Evolutionary conservation across 2,797 vertebrate genomes (phyloP), one percentile per base, ranked within the genome.

Genomic region (Phyllotis vaccarum): DNA sequence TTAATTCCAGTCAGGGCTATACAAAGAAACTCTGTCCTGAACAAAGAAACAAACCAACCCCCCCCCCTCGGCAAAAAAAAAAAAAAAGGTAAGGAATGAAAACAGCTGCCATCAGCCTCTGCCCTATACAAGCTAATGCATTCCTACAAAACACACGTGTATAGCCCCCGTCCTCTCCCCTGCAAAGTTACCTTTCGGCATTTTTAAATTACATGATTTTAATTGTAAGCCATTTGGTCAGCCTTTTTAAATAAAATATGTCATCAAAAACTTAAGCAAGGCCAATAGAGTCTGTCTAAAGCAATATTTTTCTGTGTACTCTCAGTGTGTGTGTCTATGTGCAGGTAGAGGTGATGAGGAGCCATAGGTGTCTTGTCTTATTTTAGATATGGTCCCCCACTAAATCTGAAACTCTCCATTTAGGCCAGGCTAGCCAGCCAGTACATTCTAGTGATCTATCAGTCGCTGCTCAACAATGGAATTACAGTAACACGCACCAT

Each of bases 201-300:
- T 89, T 94, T 88, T 75, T n/a, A 62, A 60, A 86, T 78, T 83
- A 76, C 31, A 52, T 79, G n/a, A 96, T 43, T 58, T 95, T 70
- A 87, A 90, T 96, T 54, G 70, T 91, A 29, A 96, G 75, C 29
- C 29, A 83, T 40, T 8, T 60, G 74, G 46, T 80, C 11, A 95
- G 87, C n/a, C 49, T 88, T 85, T 19, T 86, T 68, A 95, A 82
- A 92, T 43, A 93, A 54, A 37, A 14, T 17, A 81, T 62, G 68
- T 31, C 64, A 95, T 92, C 64, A 68, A 96, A 93, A 93, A 96
- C 81, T 4, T 93, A 56, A 94, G 49, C 29, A 82, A 95, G 85
- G 29, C 72, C 66, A 86, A 21, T 60, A 83, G 54, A 85, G 60
- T 91, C 66, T 54, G 60, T 93, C 68, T 88, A 54, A 90, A 76